phyloP scores from a whole-genome alignment of 2,888 invertebrate species.

The Miltochrista miniata region DNA sequence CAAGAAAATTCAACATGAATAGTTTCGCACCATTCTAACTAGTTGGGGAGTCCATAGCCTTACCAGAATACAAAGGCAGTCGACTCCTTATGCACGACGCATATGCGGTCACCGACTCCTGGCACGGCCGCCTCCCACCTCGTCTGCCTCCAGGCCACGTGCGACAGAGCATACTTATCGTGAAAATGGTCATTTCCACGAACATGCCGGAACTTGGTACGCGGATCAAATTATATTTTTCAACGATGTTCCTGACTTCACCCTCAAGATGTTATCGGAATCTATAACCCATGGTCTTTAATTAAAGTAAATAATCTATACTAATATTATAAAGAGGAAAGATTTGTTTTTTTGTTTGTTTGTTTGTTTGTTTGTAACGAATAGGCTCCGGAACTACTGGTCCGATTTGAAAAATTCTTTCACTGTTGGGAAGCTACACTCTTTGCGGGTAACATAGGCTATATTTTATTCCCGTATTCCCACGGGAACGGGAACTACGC shows the following conservation, averaged over 20 bases:
- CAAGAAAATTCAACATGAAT: conserved; percentile 68
- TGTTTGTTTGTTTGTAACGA: no score
- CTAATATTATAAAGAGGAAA: no score
- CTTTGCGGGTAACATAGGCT: no score
- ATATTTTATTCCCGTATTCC: no score
- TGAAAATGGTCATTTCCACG: conserved; percentile 77
- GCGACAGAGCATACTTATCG: conserved; percentile 60
- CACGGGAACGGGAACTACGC: no score
- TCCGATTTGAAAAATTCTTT: no score
- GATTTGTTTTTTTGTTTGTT: no score
- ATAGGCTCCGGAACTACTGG: no score
- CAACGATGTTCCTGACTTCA: conserved; percentile 17
- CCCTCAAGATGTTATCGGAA: background rate
- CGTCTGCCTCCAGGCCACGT: conserved; percentile 53
- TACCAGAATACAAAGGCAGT: conserved; percentile 72
- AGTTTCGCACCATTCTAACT: conserved; percentile 73
- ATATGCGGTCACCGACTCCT: conserved; percentile 75
- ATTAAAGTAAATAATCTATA: background rate
- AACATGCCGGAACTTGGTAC: conserved; percentile 68
- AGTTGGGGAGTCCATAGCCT: conserved; percentile 68
- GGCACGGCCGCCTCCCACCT: conserved; percentile 32
- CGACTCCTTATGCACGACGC: conserved; percentile 70
- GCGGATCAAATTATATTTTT: conserved; percentile 26
- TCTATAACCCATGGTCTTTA: background rate
- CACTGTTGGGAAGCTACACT: no score